Base-by-base conservation (phyloP, 2,888 invertebrate species). In the Nycteola revayana region DNA sequence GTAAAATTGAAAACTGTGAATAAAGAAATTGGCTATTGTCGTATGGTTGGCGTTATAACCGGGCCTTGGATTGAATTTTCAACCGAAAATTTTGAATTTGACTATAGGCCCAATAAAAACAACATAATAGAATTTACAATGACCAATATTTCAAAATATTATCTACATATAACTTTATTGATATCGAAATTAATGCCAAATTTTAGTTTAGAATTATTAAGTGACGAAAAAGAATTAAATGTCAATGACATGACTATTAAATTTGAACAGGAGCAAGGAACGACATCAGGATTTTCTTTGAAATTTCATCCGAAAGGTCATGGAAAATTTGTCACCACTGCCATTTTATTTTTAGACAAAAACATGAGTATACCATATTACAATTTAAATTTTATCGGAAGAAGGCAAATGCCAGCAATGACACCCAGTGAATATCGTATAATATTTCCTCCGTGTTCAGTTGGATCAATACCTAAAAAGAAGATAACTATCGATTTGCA, bases 21-120 rank as follows among this genome's bases (percentile, higher is more conserved):
- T 42, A 86, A 78, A 60, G 86, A 87, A 39, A 85, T 88, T 7
- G 60, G 72, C 46, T 85, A 66, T 28, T 85, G 80, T 42, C 79
- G 78, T 9, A 65, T 87, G 43, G 36, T 48, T 23, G 87, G 87
- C 17, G 85, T 88, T 0, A 78, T 88, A 26, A 86, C 84, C 2
- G 74, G 82, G 5, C 75, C 86, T 1, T 85, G 84, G 84, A 60
- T 88, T 44, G 23, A 60, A 18, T 74, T 88, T 53, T 87, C 88
- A 6, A 53, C 61, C 9, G 70, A 86, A 3, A 72, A 73, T 36
- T 88, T 86, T 64, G 80, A 85, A 66, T 68, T 87, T 21, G 63
- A 72, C 27, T 86, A 66, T 32, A 32, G 43, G 7, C 43, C 52
- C 21, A 60, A 61, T 41, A 49, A 43, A 23, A 37, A 47, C 3